Base-by-base conservation (phyloP, 1,140 invertebrate genomes). In the Macrocentrus cingulum region DNA sequence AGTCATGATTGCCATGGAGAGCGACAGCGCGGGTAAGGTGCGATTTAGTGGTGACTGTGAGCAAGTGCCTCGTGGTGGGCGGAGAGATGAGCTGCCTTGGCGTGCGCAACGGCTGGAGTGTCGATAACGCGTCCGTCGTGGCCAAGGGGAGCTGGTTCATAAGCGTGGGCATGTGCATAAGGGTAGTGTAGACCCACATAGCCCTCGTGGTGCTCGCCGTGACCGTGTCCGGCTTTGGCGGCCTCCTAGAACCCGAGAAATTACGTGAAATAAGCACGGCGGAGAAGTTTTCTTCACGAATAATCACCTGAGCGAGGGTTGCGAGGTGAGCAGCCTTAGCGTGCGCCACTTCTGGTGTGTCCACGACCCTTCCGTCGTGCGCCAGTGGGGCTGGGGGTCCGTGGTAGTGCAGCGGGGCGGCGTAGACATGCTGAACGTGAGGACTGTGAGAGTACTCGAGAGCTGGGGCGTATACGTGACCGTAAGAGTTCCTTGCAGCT, bases 81-180 rank as follows among this genome's bases (percentile, higher is more conserved):
- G n/a, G 82, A 80, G 51, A 79, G 73, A 64, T 85, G 84, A 4
- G 76, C 80, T 16, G 81, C 79, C 61, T 82, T 84, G 16, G 84
- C 84, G 62, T 82, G 81, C 54, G 82, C 81, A 2, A 85, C 84
- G 63, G 84, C 84, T 37, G 81, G 80, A 3, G 83, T 84, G 45
- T 85, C 84, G 4, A 83, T 66, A 4, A 83, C 83, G 2, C 81
- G 78, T 6, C 82, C 83, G 49, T 83, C 81, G 46, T 80, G 78
- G 2, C 63, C 74, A 3, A 80, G 62, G 2, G 77, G 76, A n/a
- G 80, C 79, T 11, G 80, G 79, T 29, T 80, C 80, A 42, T 80
- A 54, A 34, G 44, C 39, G 61, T 58, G 60, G 7, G 52, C 25
- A 20, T 59, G 52, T 0, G n/a, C n/a, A n/a, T n/a, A n/a, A 60